Evolutionary conservation across 2,113 vertebrate species (phyloP).

Genomic region (Lichenostomus cassidix): DNA sequence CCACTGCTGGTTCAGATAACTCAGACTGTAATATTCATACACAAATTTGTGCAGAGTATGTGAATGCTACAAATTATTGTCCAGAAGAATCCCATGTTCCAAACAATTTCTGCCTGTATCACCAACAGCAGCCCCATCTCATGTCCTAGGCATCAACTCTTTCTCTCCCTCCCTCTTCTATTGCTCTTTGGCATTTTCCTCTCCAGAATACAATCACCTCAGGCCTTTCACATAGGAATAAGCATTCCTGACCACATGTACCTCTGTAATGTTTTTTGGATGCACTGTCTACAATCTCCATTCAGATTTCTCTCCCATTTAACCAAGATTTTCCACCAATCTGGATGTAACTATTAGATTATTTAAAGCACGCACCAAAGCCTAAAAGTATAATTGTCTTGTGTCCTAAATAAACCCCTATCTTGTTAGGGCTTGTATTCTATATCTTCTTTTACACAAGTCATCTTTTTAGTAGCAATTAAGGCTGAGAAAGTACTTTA

Average conservation of each 20-base stretch:
- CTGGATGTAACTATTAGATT: not conserved
- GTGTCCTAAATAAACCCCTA: not conserved
- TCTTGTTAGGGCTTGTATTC: not conserved
- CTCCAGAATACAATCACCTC: not conserved
- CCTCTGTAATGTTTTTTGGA: not conserved
- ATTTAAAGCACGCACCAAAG: not conserved
- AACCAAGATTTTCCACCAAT: not conserved
- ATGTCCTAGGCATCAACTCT: not conserved
- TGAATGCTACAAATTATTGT: not conserved
- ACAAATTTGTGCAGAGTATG: not conserved
- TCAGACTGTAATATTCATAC: not conserved
- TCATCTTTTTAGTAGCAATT: not conserved
- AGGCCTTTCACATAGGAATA: not conserved
- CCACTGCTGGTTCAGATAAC: not conserved
- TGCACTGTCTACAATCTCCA: not conserved
- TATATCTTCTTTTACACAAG: not conserved
- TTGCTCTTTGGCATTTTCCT: not conserved
- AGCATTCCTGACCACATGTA: not conserved
- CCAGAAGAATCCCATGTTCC: not conserved
- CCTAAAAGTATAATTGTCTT: not conserved
- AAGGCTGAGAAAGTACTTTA: not conserved
- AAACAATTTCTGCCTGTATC: not conserved
- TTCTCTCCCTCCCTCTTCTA: not conserved
- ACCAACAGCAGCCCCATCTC: not conserved
- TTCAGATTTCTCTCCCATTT: not conserved